Evolutionary conservation across 2,888 invertebrate genomes (phyloP), one percentile per base, ranked within the genome.

Genomic region (Thyatira batis): DNA sequence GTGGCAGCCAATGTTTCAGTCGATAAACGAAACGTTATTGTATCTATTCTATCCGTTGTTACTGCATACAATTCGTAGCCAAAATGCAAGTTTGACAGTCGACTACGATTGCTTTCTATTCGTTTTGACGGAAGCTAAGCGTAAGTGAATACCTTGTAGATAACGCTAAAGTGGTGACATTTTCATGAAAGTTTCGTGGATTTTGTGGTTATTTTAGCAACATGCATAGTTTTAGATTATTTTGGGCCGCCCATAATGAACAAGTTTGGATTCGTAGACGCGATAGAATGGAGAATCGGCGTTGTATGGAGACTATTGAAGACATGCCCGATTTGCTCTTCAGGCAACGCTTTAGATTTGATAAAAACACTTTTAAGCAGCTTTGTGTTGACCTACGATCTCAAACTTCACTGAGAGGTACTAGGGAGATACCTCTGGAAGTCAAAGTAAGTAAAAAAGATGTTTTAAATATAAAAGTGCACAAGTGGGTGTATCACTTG

Each of bases 251-350:
- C 33, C 52, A 50, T 17, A 55, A 56, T 51, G 51, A 53, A 50
- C 45, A 44, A 27, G 39, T 39, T 44, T 48, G 50, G 50, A 39
- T 46, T 11, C 33, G 46, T 43, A 50, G 50, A 11, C 27, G 48
- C 13, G 33, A 3, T 25, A 30, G 52, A 13, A 11, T 39, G 11
- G 23, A 21, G 17, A 25, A 21, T 10, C 33, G 52, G 13, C 52
- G 49, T 20, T 43, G 49, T 51, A 50, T 53, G 25, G 59, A 59
- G 52, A n/a, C n/a, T n/a, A 57, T 55, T 50, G 44, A 52, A 0
- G 57, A 58, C 39, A 58, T 59, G 52, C 57, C 60, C 11, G 55
- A 57, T 10, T 27, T 30, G 17, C 49, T 52, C 27, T 57, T 57
- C 45, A 33, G 39, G 10, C 20, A 57, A 17, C 33, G 44, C 20